Percentiles rank a stretch among this genome's conserved stretches.
These are phyloP conservation scores for Anthopleura xanthogrammica DNA, from an alignment of 92 coral and sea anemone species.

Conservation along the genomic window DNA sequence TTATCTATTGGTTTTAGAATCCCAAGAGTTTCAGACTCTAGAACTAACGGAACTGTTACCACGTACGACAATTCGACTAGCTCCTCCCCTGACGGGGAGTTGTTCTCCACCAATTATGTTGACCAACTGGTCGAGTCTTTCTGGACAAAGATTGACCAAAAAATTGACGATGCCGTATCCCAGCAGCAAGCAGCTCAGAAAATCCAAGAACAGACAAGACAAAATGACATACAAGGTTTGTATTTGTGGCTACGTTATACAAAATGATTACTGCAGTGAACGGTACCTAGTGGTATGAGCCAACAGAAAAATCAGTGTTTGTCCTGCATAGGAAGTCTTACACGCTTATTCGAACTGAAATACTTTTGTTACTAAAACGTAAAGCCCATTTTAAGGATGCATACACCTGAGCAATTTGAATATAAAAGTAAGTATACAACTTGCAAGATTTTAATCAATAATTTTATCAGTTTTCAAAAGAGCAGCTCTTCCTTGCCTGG, in stretches of 20 bases:
- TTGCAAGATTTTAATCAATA: too few species aligned
- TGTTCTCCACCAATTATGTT: constrained; percentile 59
- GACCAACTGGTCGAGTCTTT: constrained; percentile 76
- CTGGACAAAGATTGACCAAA: constrained; percentile 69
- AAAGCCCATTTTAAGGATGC: too few species aligned
- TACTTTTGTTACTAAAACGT: too few species aligned
- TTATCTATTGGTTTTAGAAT: not conserved
- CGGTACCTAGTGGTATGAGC: too few species aligned
- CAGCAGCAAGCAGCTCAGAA: constrained; percentile 23
- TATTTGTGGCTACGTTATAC: not conserved
- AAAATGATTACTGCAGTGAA: too few species aligned
- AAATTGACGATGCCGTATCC: constrained; percentile 54
- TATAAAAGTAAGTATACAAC: too few species aligned
- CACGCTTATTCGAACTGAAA: too few species aligned
- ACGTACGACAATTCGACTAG: constrained; percentile 5
- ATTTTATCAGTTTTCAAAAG: not conserved
- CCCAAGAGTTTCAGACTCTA: not conserved
- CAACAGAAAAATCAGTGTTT: too few species aligned
- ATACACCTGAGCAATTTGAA: too few species aligned
- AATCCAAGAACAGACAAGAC: constrained; percentile 12
- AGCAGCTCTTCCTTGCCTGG: not conserved
- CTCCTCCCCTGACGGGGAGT: constrained; percentile 28
- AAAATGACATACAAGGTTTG: constrained; percentile 24
- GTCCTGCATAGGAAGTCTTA: too few species aligned
- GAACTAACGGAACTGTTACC: not conserved